These are phyloP conservation scores for Pammene aurita DNA, from an alignment of 2,888 invertebrate species.

Conservation along the genomic window DNA sequence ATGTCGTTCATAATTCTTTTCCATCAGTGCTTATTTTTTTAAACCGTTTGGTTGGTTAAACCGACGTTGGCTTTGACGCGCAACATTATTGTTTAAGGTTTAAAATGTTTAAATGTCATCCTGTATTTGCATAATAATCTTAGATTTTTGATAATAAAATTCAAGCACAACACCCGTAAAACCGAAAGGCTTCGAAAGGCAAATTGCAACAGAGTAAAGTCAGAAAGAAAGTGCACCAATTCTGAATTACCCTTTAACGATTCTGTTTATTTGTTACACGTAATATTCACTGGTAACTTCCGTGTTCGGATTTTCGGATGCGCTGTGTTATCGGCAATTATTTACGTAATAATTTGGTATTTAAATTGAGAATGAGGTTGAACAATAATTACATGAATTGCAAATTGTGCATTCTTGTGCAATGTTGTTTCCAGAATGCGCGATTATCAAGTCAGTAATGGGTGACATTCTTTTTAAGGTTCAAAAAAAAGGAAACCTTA, in stretches of 20 bases:
- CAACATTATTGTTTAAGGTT: no score
- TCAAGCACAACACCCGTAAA: neutral
- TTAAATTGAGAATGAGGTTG: conserved; percentile 18
- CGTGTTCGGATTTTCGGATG: conserved; percentile 32
- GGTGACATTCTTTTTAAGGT: neutral
- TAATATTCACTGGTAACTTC: conserved; percentile 23
- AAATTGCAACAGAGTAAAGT: conserved; percentile 31
- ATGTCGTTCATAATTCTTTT: no score
- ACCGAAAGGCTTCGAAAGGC: conserved; percentile 25
- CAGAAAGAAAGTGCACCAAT: conserved; percentile 37
- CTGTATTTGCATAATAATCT: no score
- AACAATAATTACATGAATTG: conserved; percentile 13
- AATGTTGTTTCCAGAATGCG: neutral
- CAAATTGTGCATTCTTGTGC: conserved; percentile 19
- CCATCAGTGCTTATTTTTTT: no score
- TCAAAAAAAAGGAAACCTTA: no score
- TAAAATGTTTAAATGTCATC: no score
- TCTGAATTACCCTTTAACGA: conserved; percentile 36
- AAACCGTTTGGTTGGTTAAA: no score
- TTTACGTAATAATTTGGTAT: conserved; percentile 13
- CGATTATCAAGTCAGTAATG: neutral
- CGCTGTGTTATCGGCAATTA: conserved; percentile 26
- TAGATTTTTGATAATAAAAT: no score
- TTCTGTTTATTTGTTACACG: conserved; percentile 6
- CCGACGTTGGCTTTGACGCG: no score